Conservation (phyloP, 2,888 invertebrate genomes). For the Formica aserva region DNA sequence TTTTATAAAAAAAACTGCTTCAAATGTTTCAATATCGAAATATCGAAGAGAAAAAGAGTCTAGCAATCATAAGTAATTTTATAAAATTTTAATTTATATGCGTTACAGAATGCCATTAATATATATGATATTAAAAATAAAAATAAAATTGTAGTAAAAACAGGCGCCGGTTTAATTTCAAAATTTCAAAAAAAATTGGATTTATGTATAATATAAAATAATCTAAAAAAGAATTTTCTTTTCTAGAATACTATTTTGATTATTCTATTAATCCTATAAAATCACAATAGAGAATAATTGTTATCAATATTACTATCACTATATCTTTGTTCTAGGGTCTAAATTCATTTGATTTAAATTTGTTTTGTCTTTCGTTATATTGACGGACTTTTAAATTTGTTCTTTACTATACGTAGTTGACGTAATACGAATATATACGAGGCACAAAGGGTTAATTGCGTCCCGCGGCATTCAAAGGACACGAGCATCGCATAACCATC, state of each 20-base stretch:
- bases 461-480: slow-evolving; percentile 27
- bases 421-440: slow-evolving; percentile 43
- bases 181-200: neutral
- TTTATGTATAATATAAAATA: neutral
- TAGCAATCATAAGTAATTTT: neutral
- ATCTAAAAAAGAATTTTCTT: neutral
- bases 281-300: neutral
- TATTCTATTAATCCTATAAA: neutral
- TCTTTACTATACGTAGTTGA: slow-evolving; percentile 30
- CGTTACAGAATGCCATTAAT: neutral
- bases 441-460: slow-evolving; percentile 47
- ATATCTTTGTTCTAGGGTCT: neutral
- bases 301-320: neutral
- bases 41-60: neutral
- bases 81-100: neutral
- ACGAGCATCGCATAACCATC: slow-evolving; percentile 36
- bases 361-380: slow-evolving; percentile 1
- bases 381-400: slow-evolving; percentile 43
- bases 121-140: slow-evolving; percentile 4
- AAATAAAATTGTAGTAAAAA: neutral
- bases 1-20: neutral
- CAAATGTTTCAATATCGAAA: neutral
- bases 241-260: neutral
- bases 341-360: slow-evolving; percentile 10
- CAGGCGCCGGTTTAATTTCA: neutral